Evolutionary conservation across 30 jellyfish, hydroid and myxozoan genomes (phyloP).

Genomic region (Pelagia noctiluca): DNA sequence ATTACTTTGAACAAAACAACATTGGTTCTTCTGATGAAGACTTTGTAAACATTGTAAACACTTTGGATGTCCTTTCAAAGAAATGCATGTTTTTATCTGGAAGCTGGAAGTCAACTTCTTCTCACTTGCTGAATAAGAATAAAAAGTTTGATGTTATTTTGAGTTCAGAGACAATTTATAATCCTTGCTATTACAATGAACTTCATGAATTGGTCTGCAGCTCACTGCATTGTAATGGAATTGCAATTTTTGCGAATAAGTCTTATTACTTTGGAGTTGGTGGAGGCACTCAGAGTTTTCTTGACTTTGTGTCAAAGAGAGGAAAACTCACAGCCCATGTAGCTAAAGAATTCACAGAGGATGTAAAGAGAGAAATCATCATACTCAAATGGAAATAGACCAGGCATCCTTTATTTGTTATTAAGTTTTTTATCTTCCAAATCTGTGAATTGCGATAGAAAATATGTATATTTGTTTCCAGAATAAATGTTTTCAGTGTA

Average conservation of each 20-base stretch:
- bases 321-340: conserved; percentile 27
- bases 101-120: conserved; percentile 69
- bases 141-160: conserved; percentile 77
- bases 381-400: conserved; percentile 41
- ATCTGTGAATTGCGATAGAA: too few species aligned
- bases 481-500: too few species aligned
- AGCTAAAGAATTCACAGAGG: conserved; percentile 56
- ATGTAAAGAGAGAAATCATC: conserved; percentile 84
- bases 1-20: neutral
- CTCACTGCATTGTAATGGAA: conserved; percentile 66
- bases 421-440: too few species aligned
- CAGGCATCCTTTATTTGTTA: too few species aligned
- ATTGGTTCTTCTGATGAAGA: neutral
- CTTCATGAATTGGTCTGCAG: conserved; percentile 56
- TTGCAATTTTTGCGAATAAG: conserved; percentile 89
- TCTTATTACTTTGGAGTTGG: conserved; percentile 98
- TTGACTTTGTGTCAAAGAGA: conserved; percentile 41
- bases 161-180: conserved; percentile 95
- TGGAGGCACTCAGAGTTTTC: conserved; percentile 87
- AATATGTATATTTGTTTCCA: too few species aligned
- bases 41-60: too few species aligned
- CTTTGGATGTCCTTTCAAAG: neutral
- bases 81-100: conserved; percentile 80
- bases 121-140: conserved; percentile 1
- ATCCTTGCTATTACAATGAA: conserved; percentile 56